phyloP scores from a whole-genome alignment of 2,888 invertebrate species.

The Drosophila phalerata region DNA sequence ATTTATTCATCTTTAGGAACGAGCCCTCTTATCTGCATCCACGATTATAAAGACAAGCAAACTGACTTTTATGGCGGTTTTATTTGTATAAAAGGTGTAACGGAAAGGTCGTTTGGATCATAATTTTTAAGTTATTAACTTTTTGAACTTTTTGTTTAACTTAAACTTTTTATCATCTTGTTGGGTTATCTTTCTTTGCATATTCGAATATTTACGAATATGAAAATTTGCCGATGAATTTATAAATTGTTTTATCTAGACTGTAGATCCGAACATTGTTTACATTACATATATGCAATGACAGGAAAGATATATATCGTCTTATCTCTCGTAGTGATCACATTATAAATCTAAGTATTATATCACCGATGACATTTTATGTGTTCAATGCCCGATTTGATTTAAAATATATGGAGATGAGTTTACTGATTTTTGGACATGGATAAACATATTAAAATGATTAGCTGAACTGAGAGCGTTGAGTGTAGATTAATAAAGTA shows the following conservation, averaged over 20 bases:
- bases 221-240: background rate
- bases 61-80: background rate
- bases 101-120: slow-evolving; percentile 9
- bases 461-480: background rate
- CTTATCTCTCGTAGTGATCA: background rate
- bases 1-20: slow-evolving; percentile 14
- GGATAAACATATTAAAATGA: background rate
- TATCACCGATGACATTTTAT: background rate
- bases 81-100: slow-evolving; percentile 1
- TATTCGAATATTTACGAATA: background rate
- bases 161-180: slow-evolving; percentile 5
- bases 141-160: slow-evolving; percentile 19
- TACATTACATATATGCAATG: background rate
- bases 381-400: background rate
- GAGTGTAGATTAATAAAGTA: background rate
- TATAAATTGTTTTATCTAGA: background rate
- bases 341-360: background rate
- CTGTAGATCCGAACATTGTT: background rate
- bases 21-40: slow-evolving; percentile 12
- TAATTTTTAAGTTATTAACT: background rate
- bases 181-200: background rate
- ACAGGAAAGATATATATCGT: background rate
- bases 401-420: background rate
- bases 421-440: background rate
- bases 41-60: background rate